Evolutionary conservation across 2,113 vertebrate species (phyloP).

Genomic region (Rhea pennata): DNA sequence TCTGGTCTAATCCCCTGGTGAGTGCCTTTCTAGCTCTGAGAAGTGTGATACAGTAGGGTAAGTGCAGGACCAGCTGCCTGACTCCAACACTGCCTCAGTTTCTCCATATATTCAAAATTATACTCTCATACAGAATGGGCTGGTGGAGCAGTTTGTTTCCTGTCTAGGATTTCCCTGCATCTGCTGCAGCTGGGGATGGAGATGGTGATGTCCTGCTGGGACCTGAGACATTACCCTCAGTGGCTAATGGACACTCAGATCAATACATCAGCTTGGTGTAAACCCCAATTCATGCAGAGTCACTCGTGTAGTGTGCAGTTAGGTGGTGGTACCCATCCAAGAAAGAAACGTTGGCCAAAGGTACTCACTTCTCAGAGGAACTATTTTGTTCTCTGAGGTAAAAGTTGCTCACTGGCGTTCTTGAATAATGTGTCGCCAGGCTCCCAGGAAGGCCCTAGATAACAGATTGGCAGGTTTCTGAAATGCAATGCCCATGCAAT

Average conservation of each 20-base stretch:
- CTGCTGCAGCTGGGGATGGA: neutral
- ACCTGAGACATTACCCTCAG: neutral
- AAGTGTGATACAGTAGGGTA: neutral
- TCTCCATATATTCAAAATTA: neutral
- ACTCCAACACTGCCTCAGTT: neutral
- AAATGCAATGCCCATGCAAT: neutral
- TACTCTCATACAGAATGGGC: neutral
- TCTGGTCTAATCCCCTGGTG: neutral
- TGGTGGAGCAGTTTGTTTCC: neutral
- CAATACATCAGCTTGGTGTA: neutral
- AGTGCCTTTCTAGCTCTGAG: neutral
- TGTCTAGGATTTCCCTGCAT: neutral
- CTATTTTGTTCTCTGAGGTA: neutral
- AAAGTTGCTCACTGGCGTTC: neutral
- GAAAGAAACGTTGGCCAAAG: neutral
- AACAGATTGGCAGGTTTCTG: neutral
- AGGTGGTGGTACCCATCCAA: neutral
- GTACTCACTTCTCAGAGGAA: neutral
- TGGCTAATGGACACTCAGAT: neutral
- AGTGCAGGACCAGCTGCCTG: neutral
- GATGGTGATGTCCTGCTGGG: neutral
- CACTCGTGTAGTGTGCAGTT: neutral
- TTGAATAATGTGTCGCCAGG: neutral
- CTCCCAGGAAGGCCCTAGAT: rapidly evolving
- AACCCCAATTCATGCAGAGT: neutral